phyloP scores from a whole-genome alignment of 1,140 invertebrate species.

The Hetaerina americana region DNA sequence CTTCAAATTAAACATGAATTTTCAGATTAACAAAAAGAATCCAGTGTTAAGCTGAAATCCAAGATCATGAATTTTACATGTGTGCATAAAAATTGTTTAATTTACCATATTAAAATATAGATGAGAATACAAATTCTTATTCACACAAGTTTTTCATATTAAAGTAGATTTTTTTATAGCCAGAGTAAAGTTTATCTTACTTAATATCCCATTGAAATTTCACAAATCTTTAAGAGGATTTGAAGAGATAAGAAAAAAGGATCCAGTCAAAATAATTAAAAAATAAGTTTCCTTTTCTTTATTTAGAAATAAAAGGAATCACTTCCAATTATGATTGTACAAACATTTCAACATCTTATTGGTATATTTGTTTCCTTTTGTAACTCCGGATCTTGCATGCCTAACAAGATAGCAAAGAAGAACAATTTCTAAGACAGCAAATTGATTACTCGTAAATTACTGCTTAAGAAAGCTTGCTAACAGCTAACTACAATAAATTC shows the following conservation, averaged over 20 bases:
- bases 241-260: neutral
- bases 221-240: too few relatives aligned
- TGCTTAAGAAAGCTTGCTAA: neutral
- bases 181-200: too few relatives aligned
- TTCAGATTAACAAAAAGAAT: too few relatives aligned
- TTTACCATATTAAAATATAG: too few relatives aligned
- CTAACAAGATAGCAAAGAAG: neutral
- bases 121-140: too few relatives aligned
- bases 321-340: neutral
- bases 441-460: neutral
- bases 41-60: too few relatives aligned
- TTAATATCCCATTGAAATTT: too few relatives aligned
- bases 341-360: neutral
- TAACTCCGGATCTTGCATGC: neutral
- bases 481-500: neutral
- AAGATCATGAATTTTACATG: too few relatives aligned
- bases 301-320: constrained; percentile 1
- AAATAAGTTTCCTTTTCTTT: constrained; percentile 1
- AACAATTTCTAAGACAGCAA: neutral
- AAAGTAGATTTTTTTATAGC: too few relatives aligned
- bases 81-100: too few relatives aligned
- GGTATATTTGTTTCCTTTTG: neutral
- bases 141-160: too few relatives aligned
- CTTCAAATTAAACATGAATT: too few relatives aligned
- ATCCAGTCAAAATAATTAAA: neutral